Evolutionary conservation across 2,888 invertebrate species (phyloP).

Genomic region (Pyrgus malvae): DNA sequence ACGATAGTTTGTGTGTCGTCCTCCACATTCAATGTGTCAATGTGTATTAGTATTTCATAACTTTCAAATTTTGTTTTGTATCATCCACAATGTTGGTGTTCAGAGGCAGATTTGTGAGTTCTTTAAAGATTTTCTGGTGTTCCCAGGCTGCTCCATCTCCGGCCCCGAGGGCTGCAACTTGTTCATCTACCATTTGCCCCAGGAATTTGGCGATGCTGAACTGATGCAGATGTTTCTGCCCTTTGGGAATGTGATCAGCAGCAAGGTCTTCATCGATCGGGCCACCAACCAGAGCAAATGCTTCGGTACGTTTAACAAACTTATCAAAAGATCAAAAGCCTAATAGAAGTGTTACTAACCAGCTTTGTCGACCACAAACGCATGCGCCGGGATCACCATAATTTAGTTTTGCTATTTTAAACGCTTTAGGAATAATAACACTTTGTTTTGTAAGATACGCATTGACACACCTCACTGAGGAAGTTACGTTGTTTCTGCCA

Average conservation of each 20-base stretch:
- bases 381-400: too few relatives aligned
- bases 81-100: conserved; percentile 47
- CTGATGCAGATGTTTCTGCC: conserved; percentile 99
- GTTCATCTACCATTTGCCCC: conserved; percentile 99
- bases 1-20: conserved; percentile 34
- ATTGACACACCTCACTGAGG: conserved; percentile 3
- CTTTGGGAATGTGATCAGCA: conserved; percentile 99
- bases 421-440: too few relatives aligned
- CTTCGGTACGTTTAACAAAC: conserved; percentile 89
- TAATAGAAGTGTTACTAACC: neutral
- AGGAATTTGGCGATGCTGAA: conserved; percentile 99
- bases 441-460: conserved; percentile 3
- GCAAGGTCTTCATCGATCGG: conserved; percentile 99
- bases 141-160: conserved; percentile 96
- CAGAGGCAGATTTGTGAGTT: conserved; percentile 80
- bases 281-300: conserved; percentile 99
- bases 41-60: conserved; percentile 31
- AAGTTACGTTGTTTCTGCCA: neutral
- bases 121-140: conserved; percentile 87
- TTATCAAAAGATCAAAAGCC: neutral
- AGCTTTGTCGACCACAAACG: neutral
- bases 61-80: conserved; percentile 12
- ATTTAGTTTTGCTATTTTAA: too few relatives aligned
- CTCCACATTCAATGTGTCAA: conserved; percentile 37
- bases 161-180: conserved; percentile 99